Evolutionary conservation across 2,888 invertebrate species (phyloP), one percentile per base, ranked within the genome.

Genomic region (Zelleria hepariella): DNA sequence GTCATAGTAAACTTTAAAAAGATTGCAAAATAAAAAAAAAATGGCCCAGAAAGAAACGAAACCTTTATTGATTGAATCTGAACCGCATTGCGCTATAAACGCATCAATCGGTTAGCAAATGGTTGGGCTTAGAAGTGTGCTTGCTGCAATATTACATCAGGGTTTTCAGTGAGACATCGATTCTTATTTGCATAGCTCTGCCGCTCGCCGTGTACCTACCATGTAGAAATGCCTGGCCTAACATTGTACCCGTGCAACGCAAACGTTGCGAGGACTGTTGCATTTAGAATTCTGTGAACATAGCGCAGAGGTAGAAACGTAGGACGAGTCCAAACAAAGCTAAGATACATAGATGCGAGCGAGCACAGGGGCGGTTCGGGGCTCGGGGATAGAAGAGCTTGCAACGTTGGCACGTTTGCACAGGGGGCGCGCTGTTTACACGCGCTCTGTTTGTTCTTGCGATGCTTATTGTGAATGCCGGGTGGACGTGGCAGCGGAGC

Each of bases 381-480:
- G 10, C 8, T 26, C 56, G 56, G 18, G 18, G 48, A 58, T 49
- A 58, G 54, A 55, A 27, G 59, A 25, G 56, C 21, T 59, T 18
- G 58, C 32, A 42, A 10, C 32, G 32, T 15, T 42, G 32, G 32
- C 27, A 58, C 58, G 58, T 58, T 58, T 49, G 25, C 49, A 49
- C 58, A 58, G 49, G 18, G n/a, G 18, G 54, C 54, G 24, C 24
- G 32, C 55, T 58, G 58, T 58, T 58, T 58, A 49, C 58, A 61
- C 70, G 70, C 69, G 63, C 65, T n/a, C n/a, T 78, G 78, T 82
- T 78, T 77, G 74, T 69, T 61, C 68, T 70, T 63, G 65, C 73
- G 67, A 72, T 75, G 79, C 78, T 78, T 80, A 80, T 79, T 81
- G 80, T 78, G 72, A 71, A 55, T 20, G 27, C 18, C 32, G 27